These are phyloP conservation scores for Colletes collaris DNA, from an alignment of 2,888 invertebrate species.

Conservation along the genomic window DNA sequence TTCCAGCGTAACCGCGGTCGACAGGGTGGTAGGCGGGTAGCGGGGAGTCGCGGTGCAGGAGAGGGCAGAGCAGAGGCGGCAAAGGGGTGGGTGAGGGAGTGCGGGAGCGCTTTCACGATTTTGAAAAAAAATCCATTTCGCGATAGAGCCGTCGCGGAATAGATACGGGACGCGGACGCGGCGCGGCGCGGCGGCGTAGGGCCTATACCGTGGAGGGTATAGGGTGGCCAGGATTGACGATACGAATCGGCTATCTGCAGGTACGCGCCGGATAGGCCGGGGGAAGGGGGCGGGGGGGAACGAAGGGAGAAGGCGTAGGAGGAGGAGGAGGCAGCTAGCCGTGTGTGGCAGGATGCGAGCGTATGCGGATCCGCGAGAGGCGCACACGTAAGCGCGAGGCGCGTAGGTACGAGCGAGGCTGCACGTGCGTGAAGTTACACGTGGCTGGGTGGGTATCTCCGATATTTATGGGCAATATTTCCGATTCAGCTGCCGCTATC, in stretches of 20 bases:
- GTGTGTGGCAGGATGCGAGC: slow-evolving; percentile 27
- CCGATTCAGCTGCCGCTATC: slow-evolving; percentile 83
- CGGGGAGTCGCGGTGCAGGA: background rate
- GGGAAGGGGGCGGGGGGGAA: background rate
- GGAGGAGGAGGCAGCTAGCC: slow-evolving; percentile 23
- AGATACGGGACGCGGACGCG: slow-evolving; percentile 68
- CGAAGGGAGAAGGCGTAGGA: slow-evolving; percentile 3
- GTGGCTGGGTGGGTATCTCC: slow-evolving; percentile 78
- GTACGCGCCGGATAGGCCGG: slow-evolving; percentile 57
- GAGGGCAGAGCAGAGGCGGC: background rate
- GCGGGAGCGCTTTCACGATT: slow-evolving; percentile 65
- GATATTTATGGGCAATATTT: slow-evolving; percentile 83
- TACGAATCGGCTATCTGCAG: slow-evolving; percentile 74
- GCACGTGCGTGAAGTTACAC: slow-evolving; percentile 70
- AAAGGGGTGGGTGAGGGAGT: slow-evolving; percentile 2
- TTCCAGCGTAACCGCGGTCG: slow-evolving; percentile 61
- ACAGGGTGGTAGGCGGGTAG: slow-evolving; percentile 27
- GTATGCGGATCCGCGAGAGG: slow-evolving; percentile 28
- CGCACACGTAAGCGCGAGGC: slow-evolving; percentile 15
- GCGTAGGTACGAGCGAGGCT: slow-evolving; percentile 54
- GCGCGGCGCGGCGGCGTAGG: slow-evolving; percentile 55
- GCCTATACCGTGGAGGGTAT: slow-evolving; percentile 55
- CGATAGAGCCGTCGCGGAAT: slow-evolving; percentile 72
- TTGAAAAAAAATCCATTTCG: slow-evolving; percentile 72
- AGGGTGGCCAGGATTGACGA: slow-evolving; percentile 71